phyloP scores from a whole-genome alignment of 2,113 vertebrate species.

The Leptobrachium leishanense region DNA sequence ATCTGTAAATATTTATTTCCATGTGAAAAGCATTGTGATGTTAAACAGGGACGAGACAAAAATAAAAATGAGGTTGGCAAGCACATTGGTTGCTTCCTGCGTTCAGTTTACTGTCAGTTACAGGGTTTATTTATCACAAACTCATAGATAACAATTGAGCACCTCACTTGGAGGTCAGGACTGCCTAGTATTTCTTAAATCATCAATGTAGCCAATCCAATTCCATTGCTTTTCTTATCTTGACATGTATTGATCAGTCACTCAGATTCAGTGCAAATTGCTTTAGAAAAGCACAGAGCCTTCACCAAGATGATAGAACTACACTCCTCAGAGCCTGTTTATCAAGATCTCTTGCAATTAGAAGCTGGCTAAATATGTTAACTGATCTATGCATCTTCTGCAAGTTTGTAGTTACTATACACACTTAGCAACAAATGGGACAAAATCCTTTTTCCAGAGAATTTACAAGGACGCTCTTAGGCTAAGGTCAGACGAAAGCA shows the following conservation, averaged over 20 bases:
- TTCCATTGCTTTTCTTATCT: conserved; percentile 48
- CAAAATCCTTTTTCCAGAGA: no score
- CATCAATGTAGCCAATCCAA: conserved; percentile 38
- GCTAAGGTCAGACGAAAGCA: no score
- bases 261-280: conserved; percentile 46
- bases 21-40: neutral
- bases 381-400: conserved; percentile 9
- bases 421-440: neutral
- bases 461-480: no score
- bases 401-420: neutral
- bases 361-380: conserved; percentile 39
- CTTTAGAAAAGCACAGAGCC: conserved; percentile 33
- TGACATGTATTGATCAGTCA: conserved; percentile 48
- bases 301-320: conserved; percentile 29
- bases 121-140: conserved; percentile 37
- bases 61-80: neutral
- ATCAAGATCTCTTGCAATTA: conserved; percentile 32
- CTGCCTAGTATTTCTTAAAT: conserved; percentile 44
- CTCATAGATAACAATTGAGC: conserved; percentile 38
- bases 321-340: conserved; percentile 18
- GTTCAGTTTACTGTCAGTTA: conserved; percentile 32
- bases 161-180: conserved; percentile 29
- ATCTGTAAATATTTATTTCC: neutral
- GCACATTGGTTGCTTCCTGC: neutral
- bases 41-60: neutral